Evolutionary conservation across 1,140 invertebrate species (phyloP), one percentile per base, ranked within the genome.

Genomic region (Calliopsis andreniformis): DNA sequence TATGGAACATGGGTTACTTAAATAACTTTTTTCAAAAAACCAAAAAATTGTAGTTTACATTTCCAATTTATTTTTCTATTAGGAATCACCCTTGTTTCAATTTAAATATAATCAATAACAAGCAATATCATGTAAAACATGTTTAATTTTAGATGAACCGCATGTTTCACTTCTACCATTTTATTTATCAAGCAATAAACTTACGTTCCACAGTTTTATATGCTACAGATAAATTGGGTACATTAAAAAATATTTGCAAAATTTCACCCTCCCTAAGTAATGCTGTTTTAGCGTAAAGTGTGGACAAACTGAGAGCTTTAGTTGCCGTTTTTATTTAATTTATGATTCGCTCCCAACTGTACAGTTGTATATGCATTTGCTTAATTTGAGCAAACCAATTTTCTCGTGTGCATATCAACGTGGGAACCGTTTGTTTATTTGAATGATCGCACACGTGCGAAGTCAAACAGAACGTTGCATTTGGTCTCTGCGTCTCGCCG

Each of bases 401-500:
- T 14, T 61, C 42, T 25, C 30, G 55, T 56, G 23, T 47, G 56
- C 16, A 61, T 61, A 61, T 70, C 55, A 61, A 61, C 28, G 55
- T 20, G 8, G 43, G 43, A 28, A 35, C 16, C 30, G 30, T 59
- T 70, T 70, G 55, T 70, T 70, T 47, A 59, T 39, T 70, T 70
- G 45, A 51, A 32, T 23, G 45, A 39, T 45, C 14, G 35, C 18
- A 56, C 10, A 35, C n/a, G 55, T 28, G 45, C 49, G 12, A 77
- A 78, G 45, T 78, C 59, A 78, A 42, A 70, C 63, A 63, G 28
- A 56, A 45, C 32, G 25, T 49, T n/a, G 25, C 8, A 28, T 45
- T 42, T 30, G n/a, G 64, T 20, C 30, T 32, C 55, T 14, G 28
- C 49, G 10, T 72, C 63, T 25, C 51, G n/a, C 16, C 42, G 49